Evolutionary conservation across 2,113 vertebrate genomes (phyloP), one percentile per base, ranked within the genome.

Genomic region (Ictidomys tridecemlineatus): DNA sequence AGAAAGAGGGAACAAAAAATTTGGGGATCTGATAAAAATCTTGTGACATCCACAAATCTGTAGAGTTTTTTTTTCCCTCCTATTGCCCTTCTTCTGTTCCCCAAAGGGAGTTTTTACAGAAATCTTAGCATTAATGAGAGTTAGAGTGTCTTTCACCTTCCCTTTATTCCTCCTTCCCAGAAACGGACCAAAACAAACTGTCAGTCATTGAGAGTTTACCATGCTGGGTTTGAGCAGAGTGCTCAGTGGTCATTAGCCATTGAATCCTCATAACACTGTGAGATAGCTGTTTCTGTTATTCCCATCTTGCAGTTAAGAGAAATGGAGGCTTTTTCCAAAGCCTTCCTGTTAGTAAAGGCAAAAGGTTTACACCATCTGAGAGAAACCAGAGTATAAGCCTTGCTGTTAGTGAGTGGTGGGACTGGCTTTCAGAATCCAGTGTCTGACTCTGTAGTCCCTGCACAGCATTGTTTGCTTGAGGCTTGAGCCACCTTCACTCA

Each of bases 281-380:
- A 58, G 32, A 91, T 70, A 56, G 70, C 72, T 91, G 0, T 93
- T 90, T 95, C 72, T 94, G 65, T 83, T 48, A 72, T 73, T 30
- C 30, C 11, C 56, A 4, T 93, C 89, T 91, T 80, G 42, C 48
- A 74, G 37, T 85, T 92, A 26, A 26, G 76, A 53, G 69, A 91
- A 82, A 97, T 74, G 1, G 83, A 88, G 53, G 18, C 67, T 89
- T 63, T 45, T 18, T 56, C n/a, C 63, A 65, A 32, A 86, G 76
- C 42, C 39, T 86, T 85, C 26, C 20, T 28, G 28, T 92, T 86
- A 30, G 22, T 70, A 28, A 63, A 10, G 20, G 56, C 56, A 58
- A 58, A 58, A 58, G 56, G 22, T 58, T 58, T 22, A 24, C 24
- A 58, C 7, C 18, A 58, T 58, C 6, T 11, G 61, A 63, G 61